phyloP scores from a whole-genome alignment of 2,113 vertebrate genomes.

The Blennius ocellaris region DNA sequence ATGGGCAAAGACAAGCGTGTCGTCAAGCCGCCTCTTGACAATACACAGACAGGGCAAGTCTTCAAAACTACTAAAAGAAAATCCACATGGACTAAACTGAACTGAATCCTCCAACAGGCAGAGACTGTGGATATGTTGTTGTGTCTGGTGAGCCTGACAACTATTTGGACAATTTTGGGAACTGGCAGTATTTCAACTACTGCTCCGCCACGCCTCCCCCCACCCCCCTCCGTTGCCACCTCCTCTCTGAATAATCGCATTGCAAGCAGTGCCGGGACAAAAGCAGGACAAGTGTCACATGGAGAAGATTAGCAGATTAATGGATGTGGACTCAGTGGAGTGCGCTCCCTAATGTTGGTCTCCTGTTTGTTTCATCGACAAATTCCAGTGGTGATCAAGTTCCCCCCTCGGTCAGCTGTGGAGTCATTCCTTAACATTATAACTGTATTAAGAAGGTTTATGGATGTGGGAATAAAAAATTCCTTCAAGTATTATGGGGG shows the following conservation, averaged over 20 bases:
- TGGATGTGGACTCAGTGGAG: constrained; percentile 30
- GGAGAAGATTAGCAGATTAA: constrained; percentile 69
- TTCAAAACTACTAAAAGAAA: constrained; percentile 28
- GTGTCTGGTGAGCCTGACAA: constrained; percentile 66
- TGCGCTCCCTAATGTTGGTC: constrained; percentile 23
- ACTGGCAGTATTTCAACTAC: constrained; percentile 49
- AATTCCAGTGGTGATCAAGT: constrained; percentile 28
- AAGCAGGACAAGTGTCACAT: constrained; percentile 54
- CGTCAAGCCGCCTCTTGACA: constrained; percentile 25
- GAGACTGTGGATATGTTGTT: constrained; percentile 59
- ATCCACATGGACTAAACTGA: constrained; percentile 28
- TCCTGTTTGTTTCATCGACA: constrained; percentile 30
- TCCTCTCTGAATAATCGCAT: constrained; percentile 45
- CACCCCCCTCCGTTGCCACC: neutral
- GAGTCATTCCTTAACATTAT: too few species aligned
- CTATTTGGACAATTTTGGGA: constrained; percentile 65
- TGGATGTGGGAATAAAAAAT: too few species aligned
- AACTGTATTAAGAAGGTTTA: too few species aligned
- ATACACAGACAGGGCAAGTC: constrained; percentile 43
- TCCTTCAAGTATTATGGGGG: too few species aligned
- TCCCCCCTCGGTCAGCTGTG: too few species aligned
- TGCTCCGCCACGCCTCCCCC: constrained; percentile 20
- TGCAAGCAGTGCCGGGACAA: constrained; percentile 33
- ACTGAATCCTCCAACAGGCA: constrained; percentile 38
- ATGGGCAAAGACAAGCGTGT: neutral